Percentiles rank a stretch among this genome's conserved stretches.
Evolutionary conservation across 1,140 invertebrate genomes (phyloP).

Genomic region (Papilio dardanus): DNA sequence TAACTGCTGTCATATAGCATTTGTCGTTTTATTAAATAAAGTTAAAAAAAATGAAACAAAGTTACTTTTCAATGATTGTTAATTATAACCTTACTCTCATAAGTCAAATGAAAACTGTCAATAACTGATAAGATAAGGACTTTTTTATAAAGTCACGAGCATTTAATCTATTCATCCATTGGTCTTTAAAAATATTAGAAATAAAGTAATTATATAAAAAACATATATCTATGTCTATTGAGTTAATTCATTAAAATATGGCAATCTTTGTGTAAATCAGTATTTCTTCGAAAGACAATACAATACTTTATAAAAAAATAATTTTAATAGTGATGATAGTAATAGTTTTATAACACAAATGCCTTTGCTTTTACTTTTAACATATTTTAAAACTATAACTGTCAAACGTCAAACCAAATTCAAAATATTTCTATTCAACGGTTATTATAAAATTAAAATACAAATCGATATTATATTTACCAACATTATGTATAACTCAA

Average conservation of each 20-base stretch:
- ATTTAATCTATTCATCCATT: too few relatives aligned
- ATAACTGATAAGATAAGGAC: too few relatives aligned
- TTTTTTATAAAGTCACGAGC: too few relatives aligned
- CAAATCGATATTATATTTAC: neutral
- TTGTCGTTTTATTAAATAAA: neutral
- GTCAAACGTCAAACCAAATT: constrained; percentile 28
- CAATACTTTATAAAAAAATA: too few relatives aligned
- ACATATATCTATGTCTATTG: too few relatives aligned
- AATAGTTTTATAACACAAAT: neutral
- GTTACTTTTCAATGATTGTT: neutral
- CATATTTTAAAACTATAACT: neutral
- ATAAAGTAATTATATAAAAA: too few relatives aligned
- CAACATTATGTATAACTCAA: neutral
- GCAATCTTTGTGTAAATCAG: too few relatives aligned
- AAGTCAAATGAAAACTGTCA: too few relatives aligned
- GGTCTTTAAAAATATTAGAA: too few relatives aligned
- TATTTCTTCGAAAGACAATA: too few relatives aligned
- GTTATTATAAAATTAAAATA: neutral
- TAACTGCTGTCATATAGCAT: neutral
- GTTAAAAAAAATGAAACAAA: neutral
- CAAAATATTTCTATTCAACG: constrained; percentile 21
- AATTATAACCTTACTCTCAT: neutral
- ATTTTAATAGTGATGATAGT: too few relatives aligned
- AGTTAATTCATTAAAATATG: too few relatives aligned
- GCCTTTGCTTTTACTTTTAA: neutral